These are phyloP conservation scores for Lycocerus yunnanus DNA, from an alignment of 2,888 invertebrate species.

Conservation along the genomic window DNA sequence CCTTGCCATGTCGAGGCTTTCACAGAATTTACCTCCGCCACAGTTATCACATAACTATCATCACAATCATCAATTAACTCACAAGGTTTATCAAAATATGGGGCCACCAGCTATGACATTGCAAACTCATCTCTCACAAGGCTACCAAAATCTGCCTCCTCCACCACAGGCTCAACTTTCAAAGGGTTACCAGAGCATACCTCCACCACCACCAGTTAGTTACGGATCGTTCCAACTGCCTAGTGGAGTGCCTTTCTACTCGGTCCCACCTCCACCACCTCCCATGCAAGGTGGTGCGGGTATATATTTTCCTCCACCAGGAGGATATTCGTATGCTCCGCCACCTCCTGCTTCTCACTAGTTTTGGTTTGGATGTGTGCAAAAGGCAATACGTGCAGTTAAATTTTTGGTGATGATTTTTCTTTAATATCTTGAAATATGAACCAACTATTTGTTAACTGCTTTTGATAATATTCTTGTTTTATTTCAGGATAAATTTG, in stretches of 20 bases:
- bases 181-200: constrained; percentile 41
- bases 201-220: constrained; percentile 35
- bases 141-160: constrained; percentile 42
- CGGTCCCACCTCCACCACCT: constrained; percentile 49
- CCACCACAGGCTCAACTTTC: constrained; percentile 37
- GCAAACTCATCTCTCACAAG: constrained; percentile 44
- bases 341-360: constrained; percentile 50
- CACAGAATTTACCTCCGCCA: constrained; percentile 20
- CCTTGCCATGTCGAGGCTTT: constrained; percentile 6
- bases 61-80: constrained; percentile 31
- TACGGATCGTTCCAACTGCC: constrained; percentile 47
- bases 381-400: constrained; percentile 14
- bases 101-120: constrained; percentile 52
- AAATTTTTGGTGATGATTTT: constrained; percentile 18
- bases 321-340: constrained; percentile 46
- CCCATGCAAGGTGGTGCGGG: constrained; percentile 41
- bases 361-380: constrained; percentile 14
- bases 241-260: constrained; percentile 50
- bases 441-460: not conserved
- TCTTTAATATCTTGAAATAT: not conserved
- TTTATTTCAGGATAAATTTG: constrained; percentile 19
- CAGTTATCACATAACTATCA: constrained; percentile 32
- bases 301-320: constrained; percentile 41
- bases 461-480: not conserved
- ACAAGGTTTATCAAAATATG: constrained; percentile 36